phyloP scores from a whole-genome alignment of 1,140 invertebrate species.

The Caenorhabditis brenneri region DNA sequence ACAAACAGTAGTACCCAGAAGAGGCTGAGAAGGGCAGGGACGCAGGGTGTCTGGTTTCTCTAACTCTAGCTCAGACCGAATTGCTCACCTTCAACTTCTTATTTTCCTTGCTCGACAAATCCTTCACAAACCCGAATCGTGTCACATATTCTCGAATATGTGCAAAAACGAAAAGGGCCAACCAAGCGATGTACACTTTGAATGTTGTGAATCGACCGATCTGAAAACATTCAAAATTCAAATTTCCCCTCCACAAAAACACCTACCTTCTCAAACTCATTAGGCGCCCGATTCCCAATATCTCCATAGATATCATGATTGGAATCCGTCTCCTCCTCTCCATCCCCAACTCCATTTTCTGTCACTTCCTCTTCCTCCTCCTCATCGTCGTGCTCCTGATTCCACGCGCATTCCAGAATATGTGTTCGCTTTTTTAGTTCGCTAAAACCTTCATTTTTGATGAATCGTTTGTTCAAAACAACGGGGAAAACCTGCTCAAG shows the following conservation, averaged over 20 bases:
- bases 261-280: slow-evolving; percentile 58
- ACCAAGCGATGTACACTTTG: slow-evolving; percentile 68
- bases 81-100: slow-evolving; percentile 48
- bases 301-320: slow-evolving; percentile 27
- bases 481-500: not conserved
- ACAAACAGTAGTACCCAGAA: no score
- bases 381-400: slow-evolving; percentile 19
- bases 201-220: slow-evolving; percentile 55
- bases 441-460: not conserved
- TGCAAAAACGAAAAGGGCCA: slow-evolving; percentile 63
- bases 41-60: no score
- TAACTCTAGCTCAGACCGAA: not conserved
- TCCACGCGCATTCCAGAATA: slow-evolving; percentile 34
- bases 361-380: not conserved
- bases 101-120: slow-evolving; percentile 63
- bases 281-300: slow-evolving; percentile 43
- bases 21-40: no score
- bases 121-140: slow-evolving; percentile 65
- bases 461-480: not conserved
- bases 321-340: not conserved
- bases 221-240: not conserved
- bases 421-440: slow-evolving; percentile 25
- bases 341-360: not conserved
- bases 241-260: not conserved
- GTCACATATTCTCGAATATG: slow-evolving; percentile 67